Evolutionary conservation across 1,140 invertebrate genomes (phyloP), one percentile per base, ranked within the genome.

Genomic region (Macrostomum lignano): DNA sequence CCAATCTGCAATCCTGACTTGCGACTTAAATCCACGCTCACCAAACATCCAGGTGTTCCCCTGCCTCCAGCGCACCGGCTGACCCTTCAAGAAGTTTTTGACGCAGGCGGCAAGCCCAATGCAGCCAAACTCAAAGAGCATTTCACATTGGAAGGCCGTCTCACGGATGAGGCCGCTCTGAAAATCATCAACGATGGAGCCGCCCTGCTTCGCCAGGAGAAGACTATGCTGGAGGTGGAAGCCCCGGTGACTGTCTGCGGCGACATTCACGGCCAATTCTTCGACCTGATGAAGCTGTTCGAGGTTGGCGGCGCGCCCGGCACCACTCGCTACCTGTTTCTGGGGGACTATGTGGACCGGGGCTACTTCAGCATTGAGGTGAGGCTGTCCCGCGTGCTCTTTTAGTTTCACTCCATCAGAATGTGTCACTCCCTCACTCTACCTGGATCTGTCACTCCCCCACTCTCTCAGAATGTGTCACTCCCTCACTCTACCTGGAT

Each of bases 181-280:
- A 70, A 74, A 46, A 86, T 98, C 52, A 86, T 98, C 53, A 82
- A 86, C 63, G 84, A 94, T 61, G 86, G 86, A 44, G 84, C 86
- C 47, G 68, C 75, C 39, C 65, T 96, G 45, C 68, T 98, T 47
- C 70, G 81, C 42, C 74, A 79, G 49, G 88, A 98, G 64, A 91
- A 91, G 63, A 98, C 88, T 38, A 96, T 98, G 86, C 86, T 98
- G 53, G 84, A 96, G 60, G 93, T 98, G 58, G 86, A 96, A 66
- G 88, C 88, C 47, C 88, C 88, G 43, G 86, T 96, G 51, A 96
- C 88, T 61, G 34, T 36, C 7, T 36, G 34, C 17, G 36, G 33
- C 19, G 36, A 37, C 35, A 34, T 37, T 10, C 36, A 37, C 25
- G 36, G 36, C 17, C 36, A 37, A 24, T 37, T 33, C 22, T 37